Evolutionary conservation across 1,140 invertebrate genomes (phyloP), one percentile per base, ranked within the genome.

Genomic region (Luehdorfia chinensis): DNA sequence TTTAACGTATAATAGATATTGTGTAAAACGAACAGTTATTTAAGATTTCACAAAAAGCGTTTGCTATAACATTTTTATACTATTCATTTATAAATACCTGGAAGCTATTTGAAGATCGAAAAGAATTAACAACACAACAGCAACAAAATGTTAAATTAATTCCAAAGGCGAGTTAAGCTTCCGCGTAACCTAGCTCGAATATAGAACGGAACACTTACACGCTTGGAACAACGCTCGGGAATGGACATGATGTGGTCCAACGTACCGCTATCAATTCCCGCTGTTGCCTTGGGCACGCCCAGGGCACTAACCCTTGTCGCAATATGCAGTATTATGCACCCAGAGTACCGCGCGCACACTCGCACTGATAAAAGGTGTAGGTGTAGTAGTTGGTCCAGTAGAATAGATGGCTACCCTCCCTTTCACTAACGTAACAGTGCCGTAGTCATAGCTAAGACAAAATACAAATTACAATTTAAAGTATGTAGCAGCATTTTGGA

Each of bases 361-460:
- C 51, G 46, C 63, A 65, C 52, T 65, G 61, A 77, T 75, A 70
- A 72, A 70, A 66, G 59, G 55, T 76, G 59, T 70, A 62, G 59
- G 65, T 71, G 70, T 73, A 67, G 66, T 70, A 39, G 66, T 64
- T 61, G 59, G 58, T 73, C 71, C 59, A 66, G 55, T 73, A 66
- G 66, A 79, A 80, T 75, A 78, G 76, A 84, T 80, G 66, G 70
- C 63, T 62, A 79, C 75, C 75, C 73, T 76, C 66, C 79, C 77
- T 84, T 84, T 84, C 80, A 81, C 80, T 81, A 60, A 65, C 61
- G 61, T 65, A 75, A 74, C 51, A 54, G 69, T 67, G 63, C 66
- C 66, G 39, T 55, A 75, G 37, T 67, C 61, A 77, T 75, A 75
- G 74, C 65, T 51, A 30, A 47, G 61, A 44, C 51, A 28, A 43